Percentiles rank a stretch among this genome's conserved stretches.
phyloP scores from a whole-genome alignment of 2,797 vertebrate species.

The Sebastes hubbsi region DNA sequence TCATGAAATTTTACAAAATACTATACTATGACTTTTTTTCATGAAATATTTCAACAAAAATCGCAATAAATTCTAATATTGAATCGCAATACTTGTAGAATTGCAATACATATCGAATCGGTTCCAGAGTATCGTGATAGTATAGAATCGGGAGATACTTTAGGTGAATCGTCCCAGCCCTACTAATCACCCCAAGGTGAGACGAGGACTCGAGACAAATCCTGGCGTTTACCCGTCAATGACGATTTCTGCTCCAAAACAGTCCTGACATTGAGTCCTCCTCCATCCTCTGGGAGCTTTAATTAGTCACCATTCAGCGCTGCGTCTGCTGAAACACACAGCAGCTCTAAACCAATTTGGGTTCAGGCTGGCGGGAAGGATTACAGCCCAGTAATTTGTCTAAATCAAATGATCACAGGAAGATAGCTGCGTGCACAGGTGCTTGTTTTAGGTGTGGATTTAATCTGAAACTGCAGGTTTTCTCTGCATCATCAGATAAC shows the following conservation, averaged over 20 bases:
- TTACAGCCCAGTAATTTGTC: not conserved
- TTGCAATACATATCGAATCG: too few species aligned
- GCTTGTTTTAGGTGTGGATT: not conserved
- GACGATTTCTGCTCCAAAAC: not conserved
- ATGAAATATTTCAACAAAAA: too few species aligned
- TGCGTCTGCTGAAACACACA: slow-evolving; percentile 11
- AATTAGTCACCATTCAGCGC: slow-evolving; percentile 25
- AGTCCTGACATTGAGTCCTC: not conserved
- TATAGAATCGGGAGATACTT: too few species aligned
- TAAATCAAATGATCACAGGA: not conserved
- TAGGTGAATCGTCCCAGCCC: too few species aligned
- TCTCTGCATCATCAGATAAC: not conserved
- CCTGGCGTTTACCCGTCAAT: too few species aligned
- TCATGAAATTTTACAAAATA: too few species aligned
- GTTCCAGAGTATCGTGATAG: too few species aligned
- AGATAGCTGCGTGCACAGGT: not conserved
- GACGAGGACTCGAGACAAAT: too few species aligned
- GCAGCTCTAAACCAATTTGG: slow-evolving; percentile 6
- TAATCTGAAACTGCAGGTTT: not conserved
- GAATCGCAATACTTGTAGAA: too few species aligned
- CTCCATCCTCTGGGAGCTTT: slow-evolving; percentile 8
- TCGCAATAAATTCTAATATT: too few species aligned
- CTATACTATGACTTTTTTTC: too few species aligned
- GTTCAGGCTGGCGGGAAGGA: slow-evolving; percentile 10
- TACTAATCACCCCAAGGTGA: too few species aligned